phyloP scores from a whole-genome alignment of 2,113 vertebrate species.

The Podarcis raffonei region DNA sequence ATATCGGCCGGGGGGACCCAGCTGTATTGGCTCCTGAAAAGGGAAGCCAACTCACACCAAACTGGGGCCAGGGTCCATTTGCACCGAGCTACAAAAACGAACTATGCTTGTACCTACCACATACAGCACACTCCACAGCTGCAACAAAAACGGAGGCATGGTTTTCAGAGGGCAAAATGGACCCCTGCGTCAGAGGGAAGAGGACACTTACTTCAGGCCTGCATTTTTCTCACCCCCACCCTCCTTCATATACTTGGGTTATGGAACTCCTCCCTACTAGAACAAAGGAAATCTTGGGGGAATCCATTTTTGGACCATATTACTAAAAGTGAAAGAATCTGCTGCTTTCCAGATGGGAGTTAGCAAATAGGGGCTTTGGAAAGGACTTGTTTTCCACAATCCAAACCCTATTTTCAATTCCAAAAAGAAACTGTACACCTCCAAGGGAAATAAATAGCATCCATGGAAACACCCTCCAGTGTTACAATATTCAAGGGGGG shows the following conservation, averaged over 20 bases:
- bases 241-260: not conserved
- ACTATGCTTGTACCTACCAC: not conserved
- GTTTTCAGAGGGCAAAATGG: not conserved
- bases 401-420: not conserved
- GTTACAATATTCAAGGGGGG: not conserved
- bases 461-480: not conserved
- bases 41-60: not conserved
- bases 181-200: not conserved
- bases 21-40: not conserved
- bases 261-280: not conserved
- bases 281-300: not conserved
- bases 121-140: not conserved
- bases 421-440: not conserved
- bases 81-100: not conserved
- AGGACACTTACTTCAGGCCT: too few relatives aligned
- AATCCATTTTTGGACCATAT: not conserved
- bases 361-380: not conserved
- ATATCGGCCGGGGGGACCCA: not conserved
- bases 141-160: not conserved
- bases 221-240: not conserved
- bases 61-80: not conserved
- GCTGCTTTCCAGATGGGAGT: not conserved
- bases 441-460: not conserved
- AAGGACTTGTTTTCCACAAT: not conserved
- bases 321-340: not conserved